Base-by-base conservation (phyloP, 92 coral and sea anemone genomes). In the Epizoanthus rinbou region DNA sequence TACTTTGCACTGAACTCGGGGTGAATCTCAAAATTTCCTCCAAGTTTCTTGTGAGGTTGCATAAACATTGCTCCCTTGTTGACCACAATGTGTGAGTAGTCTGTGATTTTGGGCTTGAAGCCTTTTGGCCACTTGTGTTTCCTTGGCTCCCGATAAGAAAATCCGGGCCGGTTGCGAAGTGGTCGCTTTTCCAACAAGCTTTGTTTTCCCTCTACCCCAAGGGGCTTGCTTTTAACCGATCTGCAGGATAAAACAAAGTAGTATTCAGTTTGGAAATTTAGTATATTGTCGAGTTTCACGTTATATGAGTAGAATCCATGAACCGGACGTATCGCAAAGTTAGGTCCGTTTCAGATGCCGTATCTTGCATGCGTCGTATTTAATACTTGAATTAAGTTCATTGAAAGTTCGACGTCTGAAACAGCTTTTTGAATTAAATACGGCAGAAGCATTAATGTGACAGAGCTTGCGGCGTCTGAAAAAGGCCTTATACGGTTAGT, bases 21-120 rank as follows among this genome's bases (percentile, higher is more conserved):
- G 41, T 97, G 99, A 68, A 97, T 97, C 66, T 92, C 98, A 69
- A 97, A 97, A 84, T 88, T 86, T 3, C 95, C 82, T 11, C 93
- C 93, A 16, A 79, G 80, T 6, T 88, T 72, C 21, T 98, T 92
- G 65, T 94, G 99, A 8, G 99, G 99, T 17, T 94, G 93, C 92
- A 94, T 93, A 75, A 97, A 97, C 70, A 93, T 76, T 3, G 99
- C 93, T 0, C 90, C 85, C 39, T 92, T 97, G 83, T 94, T 97
- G 13, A 87, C 84, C 16, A 88, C 84, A 21, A 78, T 78, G 57
- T 78, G 82, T 15, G 82, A 60, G 25, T 62, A 78, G 71, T 78
- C 82, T 43, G 54, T 22, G 50, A 22, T 37, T 22, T 78, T 45
- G 39, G 82, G 58, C 25, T 78, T 53, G 59, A 78, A 23, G 41